phyloP scores from a whole-genome alignment of 2,888 invertebrate species.

The Gisinianus flammeolus region DNA sequence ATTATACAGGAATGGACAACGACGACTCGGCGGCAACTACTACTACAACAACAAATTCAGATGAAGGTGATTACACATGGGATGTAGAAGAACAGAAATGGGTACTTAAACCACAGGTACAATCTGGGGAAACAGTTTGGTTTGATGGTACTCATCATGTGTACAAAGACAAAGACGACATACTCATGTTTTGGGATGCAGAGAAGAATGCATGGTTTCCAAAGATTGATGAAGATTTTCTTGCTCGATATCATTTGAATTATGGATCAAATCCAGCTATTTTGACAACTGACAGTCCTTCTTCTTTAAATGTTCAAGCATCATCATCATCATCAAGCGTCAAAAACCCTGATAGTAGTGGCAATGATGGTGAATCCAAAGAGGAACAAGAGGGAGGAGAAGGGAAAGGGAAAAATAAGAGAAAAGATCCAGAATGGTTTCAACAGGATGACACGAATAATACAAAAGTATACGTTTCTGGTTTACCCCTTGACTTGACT shows the following conservation, averaged over 20 bases:
- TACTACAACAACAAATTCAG: background rate
- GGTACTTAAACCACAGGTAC: slow-evolving; percentile 22
- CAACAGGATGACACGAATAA: slow-evolving; percentile 85
- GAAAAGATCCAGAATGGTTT: slow-evolving; percentile 73
- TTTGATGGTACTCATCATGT: slow-evolving; percentile 76
- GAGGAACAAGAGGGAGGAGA: slow-evolving; percentile 48
- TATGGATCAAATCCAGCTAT: slow-evolving; percentile 67
- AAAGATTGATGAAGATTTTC: slow-evolving; percentile 90
- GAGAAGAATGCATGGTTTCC: slow-evolving; percentile 95
- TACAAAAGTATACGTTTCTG: slow-evolving; percentile 95
- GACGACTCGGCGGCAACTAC: too few species aligned
- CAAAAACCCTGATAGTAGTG: background rate
- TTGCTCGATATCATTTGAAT: slow-evolving; percentile 94
- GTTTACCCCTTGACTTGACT: slow-evolving; percentile 85
- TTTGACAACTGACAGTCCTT: background rate
- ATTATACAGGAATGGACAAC: background rate
- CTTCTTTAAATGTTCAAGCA: background rate
- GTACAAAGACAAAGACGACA: slow-evolving; percentile 72
- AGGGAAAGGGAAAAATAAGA: slow-evolving; percentile 40
- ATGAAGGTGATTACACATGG: slow-evolving; percentile 21
- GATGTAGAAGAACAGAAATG: slow-evolving; percentile 14
- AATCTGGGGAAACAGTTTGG: slow-evolving; percentile 63
- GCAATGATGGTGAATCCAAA: background rate
- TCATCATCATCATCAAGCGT: slow-evolving; percentile 24
- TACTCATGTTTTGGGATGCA: slow-evolving; percentile 88